phyloP scores from a whole-genome alignment of 2,113 vertebrate species.

The Actenoides lindsayi region DNA sequence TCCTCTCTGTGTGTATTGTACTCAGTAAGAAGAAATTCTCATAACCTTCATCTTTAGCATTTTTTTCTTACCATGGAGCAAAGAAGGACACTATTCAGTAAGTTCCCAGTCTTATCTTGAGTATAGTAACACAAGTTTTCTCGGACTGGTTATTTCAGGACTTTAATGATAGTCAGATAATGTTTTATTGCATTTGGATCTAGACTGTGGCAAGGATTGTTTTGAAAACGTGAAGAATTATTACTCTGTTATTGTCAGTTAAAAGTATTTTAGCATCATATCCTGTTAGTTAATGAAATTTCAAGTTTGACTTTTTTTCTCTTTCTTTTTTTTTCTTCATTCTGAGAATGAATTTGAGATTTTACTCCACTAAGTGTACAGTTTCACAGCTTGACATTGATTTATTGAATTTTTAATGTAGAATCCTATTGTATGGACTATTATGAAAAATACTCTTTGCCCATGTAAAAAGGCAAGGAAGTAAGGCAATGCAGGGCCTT shows the following conservation, averaged over 20 bases:
- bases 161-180: neutral
- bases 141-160: neutral
- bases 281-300: neutral
- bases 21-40: neutral
- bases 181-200: neutral
- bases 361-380: neutral
- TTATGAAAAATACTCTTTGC: neutral
- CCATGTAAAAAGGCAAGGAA: neutral
- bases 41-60: neutral
- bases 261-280: neutral
- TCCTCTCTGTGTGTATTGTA: neutral
- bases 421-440: neutral
- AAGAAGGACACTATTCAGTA: neutral
- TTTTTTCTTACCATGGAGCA: neutral
- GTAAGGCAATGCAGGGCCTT: neutral
- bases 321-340: neutral
- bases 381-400: neutral
- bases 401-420: slow-evolving; percentile 1
- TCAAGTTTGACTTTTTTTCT: neutral
- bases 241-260: neutral
- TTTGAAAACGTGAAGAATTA: neutral
- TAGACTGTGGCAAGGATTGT: neutral
- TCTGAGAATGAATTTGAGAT: neutral
- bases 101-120: neutral
- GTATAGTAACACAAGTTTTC: neutral